These are phyloP conservation scores for Selene dorsalis DNA, from an alignment of 2,797 vertebrate genomes.

Conservation along the genomic window DNA sequence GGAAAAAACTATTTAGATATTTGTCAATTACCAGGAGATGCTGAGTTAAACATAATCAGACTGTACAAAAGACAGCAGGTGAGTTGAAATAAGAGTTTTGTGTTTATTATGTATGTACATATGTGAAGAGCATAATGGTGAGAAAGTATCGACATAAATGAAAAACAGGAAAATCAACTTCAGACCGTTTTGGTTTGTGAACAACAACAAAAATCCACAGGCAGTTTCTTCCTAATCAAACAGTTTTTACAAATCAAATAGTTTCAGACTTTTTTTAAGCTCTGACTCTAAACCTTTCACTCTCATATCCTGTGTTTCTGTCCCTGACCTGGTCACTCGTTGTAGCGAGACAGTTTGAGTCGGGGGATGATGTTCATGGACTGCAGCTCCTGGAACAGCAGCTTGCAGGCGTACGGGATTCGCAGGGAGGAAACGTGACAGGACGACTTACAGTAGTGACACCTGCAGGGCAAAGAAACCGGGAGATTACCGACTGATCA, in stretches of 20 bases:
- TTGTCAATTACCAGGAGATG: not conserved
- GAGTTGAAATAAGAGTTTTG: slow-evolving; percentile 32
- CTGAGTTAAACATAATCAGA: slow-evolving; percentile 18
- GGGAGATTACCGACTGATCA: not conserved
- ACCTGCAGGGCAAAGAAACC: slow-evolving; percentile 83
- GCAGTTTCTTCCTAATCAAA: slow-evolving; percentile 3
- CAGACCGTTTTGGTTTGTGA: slow-evolving; percentile 27
- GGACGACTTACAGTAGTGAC: slow-evolving; percentile 98
- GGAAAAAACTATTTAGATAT: not conserved
- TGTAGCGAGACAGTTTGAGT: slow-evolving; percentile 95
- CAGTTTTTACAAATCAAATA: not conserved
- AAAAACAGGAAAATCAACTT: slow-evolving; percentile 19
- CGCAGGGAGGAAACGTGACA: slow-evolving; percentile 96
- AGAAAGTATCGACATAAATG: slow-evolving; percentile 45
- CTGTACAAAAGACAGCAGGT: slow-evolving; percentile 41
- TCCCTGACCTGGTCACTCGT: slow-evolving; percentile 84
- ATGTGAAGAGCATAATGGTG: slow-evolving; percentile 37
- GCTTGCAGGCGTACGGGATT: slow-evolving; percentile 98
- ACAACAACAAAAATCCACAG: slow-evolving; percentile 33
- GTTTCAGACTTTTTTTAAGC: slow-evolving; percentile 3
- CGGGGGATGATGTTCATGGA: slow-evolving; percentile 99
- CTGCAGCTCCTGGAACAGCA: slow-evolving; percentile 98
- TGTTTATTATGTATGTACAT: slow-evolving; percentile 79
- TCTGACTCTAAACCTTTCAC: slow-evolving; percentile 40
- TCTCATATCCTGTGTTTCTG: slow-evolving; percentile 32